Evolutionary conservation across 2,797 vertebrate species (phyloP), one percentile per base, ranked within the genome.

Genomic region (Falco novaeseelandiae): DNA sequence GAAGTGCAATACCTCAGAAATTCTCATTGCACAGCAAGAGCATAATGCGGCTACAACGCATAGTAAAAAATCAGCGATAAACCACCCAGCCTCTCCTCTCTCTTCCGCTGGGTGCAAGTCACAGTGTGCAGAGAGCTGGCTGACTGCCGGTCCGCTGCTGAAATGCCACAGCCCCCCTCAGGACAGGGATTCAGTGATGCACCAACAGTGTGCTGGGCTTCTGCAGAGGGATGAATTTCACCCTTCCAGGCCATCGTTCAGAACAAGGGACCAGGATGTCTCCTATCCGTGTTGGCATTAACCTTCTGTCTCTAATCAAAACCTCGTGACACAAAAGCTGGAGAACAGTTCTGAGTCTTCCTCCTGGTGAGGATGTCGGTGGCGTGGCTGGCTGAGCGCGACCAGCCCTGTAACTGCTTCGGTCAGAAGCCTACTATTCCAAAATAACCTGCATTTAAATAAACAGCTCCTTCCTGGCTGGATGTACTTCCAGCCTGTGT

Each of bases 231-330:
- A 97, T 70, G 83, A 25, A 87, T 88, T 91, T 93, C 94, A 92
- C 69, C 79, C 79, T 96, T 95, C 69, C 82, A 89, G 85, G 66
- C 93, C 96, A 83, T 69, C 4, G 0, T 86, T 89, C 76, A 89
- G 79, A 96, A 92, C 34, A 81, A 80, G 84, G 89, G 87, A 86
- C 9, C 0, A 0, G 29, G 80, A 90, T 79, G 80, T 83, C 58
- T 90, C 58, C 84, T 91, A 93, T 90, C 77, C 3, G 0, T 70
- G 83, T 38, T 91, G 92, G 87, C 94, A 94, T 81, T 83, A 96
- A 90, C 94, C 93, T 93, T 93, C 95, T 89, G 94, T 93, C 92
- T 93, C 92, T 95, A 74, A 93, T 96, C 87, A 96, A 95, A 96
- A 80, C 89, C 87, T 40, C 19, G 42, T 48, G 93, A 89, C 89